These are phyloP conservation scores for Eubucco bourcierii DNA, from an alignment of 2,113 vertebrate species.

Conservation along the genomic window DNA sequence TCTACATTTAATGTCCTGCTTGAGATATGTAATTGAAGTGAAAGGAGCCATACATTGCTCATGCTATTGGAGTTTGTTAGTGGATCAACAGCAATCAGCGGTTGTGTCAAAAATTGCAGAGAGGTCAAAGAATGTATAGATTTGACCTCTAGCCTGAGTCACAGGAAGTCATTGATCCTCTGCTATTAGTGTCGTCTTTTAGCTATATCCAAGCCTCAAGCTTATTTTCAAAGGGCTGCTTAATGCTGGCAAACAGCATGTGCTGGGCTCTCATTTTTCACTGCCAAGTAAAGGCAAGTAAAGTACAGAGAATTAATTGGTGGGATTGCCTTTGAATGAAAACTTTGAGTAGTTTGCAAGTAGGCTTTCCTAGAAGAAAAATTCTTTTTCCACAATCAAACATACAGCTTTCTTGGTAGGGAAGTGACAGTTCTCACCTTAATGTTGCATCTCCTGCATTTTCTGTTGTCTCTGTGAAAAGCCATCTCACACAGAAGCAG, in stretches of 20 bases:
- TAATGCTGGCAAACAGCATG: constrained; percentile 2
- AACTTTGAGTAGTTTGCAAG: background rate
- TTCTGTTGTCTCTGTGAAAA: background rate
- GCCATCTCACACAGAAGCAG: too few relatives aligned
- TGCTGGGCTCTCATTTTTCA: constrained; percentile 13
- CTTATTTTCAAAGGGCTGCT: background rate
- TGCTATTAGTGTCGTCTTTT: constrained; percentile 7
- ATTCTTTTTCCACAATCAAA: background rate
- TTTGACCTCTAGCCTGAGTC: constrained; percentile 11
- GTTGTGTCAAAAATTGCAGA: background rate
- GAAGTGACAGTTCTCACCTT: background rate
- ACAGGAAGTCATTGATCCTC: constrained; percentile 20
- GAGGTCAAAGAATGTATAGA: background rate
- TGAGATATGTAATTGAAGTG: background rate
- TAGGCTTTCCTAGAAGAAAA: background rate
- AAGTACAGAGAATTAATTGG: constrained; percentile 14
- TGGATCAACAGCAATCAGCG: background rate
- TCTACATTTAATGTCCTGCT: background rate
- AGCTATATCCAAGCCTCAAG: background rate
- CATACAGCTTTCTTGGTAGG: background rate
- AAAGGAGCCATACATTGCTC: background rate
- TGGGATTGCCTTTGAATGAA: background rate
- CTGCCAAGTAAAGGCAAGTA: constrained; percentile 8
- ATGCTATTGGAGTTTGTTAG: background rate
- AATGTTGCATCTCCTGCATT: background rate